phyloP scores from a whole-genome alignment of 1,140 invertebrate genomes.

The Pseudomyrmex concolor region DNA sequence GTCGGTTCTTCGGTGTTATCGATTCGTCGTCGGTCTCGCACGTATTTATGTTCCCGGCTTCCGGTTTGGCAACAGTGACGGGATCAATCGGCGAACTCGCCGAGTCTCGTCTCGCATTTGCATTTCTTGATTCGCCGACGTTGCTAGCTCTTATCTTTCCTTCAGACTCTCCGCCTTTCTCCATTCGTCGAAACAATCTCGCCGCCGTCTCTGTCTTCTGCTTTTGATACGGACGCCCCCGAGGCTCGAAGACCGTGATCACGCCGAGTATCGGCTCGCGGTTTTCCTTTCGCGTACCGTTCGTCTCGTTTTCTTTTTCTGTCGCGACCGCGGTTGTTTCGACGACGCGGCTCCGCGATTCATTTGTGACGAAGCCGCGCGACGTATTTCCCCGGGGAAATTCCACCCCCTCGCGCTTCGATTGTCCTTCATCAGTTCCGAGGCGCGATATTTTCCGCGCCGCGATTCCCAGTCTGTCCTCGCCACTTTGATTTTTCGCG shows the following conservation, averaged over 20 bases:
- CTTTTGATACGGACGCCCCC: conserved; percentile 48
- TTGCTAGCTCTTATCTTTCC: conserved; percentile 28
- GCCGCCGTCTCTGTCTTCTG: background rate
- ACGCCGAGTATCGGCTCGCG: conserved; percentile 36
- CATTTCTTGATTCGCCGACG: conserved; percentile 3
- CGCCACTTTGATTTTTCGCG: conserved; percentile 8
- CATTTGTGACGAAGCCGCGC: conserved; percentile 44
- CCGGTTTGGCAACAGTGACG: background rate
- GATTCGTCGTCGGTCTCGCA: background rate
- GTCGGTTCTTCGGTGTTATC: conserved; percentile 3
- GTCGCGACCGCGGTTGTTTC: conserved; percentile 7
- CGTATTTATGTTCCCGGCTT: conserved; percentile 7
- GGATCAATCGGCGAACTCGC: conserved; percentile 30
- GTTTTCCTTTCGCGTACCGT: conserved; percentile 14
- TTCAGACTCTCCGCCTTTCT: background rate
- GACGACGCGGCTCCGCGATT: conserved; percentile 13
- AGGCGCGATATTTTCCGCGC: conserved; percentile 14
- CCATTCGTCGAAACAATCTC: conserved; percentile 24
- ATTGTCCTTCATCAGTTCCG: conserved; percentile 20
- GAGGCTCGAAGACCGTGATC: conserved; percentile 60
- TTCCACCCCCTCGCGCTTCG: conserved; percentile 9
- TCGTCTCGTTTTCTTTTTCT: background rate
- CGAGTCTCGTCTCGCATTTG: background rate
- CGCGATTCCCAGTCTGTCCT: conserved; percentile 11
- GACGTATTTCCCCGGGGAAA: conserved; percentile 50